A percentile compares a stretch with the other conserved stretches of the same genome.
Evolutionary conservation across 2,797 vertebrate genomes (phyloP).

Genomic region (Atherinosoma microstoma): DNA sequence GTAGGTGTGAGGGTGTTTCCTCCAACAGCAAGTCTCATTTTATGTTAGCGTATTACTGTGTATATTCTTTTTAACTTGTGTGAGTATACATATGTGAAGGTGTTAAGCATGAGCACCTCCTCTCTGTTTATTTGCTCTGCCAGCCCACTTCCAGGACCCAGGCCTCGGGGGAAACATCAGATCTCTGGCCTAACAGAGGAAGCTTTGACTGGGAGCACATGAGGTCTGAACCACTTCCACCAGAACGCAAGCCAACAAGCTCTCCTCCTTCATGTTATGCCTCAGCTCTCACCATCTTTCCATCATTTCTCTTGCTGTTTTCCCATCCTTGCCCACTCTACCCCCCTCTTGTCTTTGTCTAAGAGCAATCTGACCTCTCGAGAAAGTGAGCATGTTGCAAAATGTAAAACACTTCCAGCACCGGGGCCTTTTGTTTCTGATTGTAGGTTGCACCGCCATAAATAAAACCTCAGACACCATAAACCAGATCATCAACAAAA

Average conservation of each 20-base stretch:
- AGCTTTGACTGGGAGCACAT: conserved; percentile 74
- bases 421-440: conserved; percentile 4
- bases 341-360: not conserved
- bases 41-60: conserved; percentile 25
- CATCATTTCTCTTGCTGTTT: conserved; percentile 21
- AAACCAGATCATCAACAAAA: conserved; percentile 25
- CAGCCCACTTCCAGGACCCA: conserved; percentile 77
- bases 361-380: not conserved
- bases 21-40: conserved; percentile 24
- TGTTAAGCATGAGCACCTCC: conserved; percentile 67
- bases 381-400: not conserved
- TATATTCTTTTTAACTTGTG: conserved; percentile 42
- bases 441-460: not conserved
- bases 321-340: conserved; percentile 20
- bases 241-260: conserved; percentile 43
- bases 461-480: conserved; percentile 48
- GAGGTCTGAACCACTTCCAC: conserved; percentile 68
- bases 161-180: conserved; percentile 77
- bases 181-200: conserved; percentile 66
- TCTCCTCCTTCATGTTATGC: conserved; percentile 22
- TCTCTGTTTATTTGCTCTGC: conserved; percentile 82
- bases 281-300: conserved; percentile 47
- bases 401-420: not conserved
- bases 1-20: conserved; percentile 45
- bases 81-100: conserved; percentile 71